Percentiles rank a stretch among this genome's conserved stretches.
Conservation (phyloP, 2,888 invertebrate species). For the Neoitamus cyanurus region DNA sequence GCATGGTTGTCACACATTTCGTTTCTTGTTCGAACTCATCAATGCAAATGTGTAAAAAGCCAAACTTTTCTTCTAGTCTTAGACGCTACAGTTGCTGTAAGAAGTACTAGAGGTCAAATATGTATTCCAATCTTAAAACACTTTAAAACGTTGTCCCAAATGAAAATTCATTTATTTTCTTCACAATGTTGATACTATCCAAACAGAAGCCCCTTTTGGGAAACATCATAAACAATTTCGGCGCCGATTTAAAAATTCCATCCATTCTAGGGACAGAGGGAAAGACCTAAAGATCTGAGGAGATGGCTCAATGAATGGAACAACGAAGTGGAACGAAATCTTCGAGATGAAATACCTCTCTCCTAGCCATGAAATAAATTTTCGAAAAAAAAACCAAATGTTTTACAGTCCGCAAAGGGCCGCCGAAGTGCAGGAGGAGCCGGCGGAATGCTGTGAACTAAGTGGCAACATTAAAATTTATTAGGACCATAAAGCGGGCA, state of each 20-base stretch:
- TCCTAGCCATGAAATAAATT: slow-evolving; percentile 3
- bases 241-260: slow-evolving; percentile 4
- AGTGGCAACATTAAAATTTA: slow-evolving; percentile 39
- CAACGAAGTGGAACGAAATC: slow-evolving; percentile 13
- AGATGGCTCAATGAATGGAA: slow-evolving; percentile 10
- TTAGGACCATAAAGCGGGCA: slow-evolving; percentile 34
- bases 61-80: too few species aligned
- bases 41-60: too few species aligned
- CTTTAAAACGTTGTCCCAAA: too few species aligned
- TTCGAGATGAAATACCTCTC: slow-evolving; percentile 17
- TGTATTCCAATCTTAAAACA: too few species aligned
- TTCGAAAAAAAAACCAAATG: neutral
- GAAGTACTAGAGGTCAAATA: too few species aligned
- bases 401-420: slow-evolving; percentile 14
- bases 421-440: neutral
- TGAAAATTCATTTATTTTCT: neutral
- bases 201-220: neutral
- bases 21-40: too few species aligned
- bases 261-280: neutral
- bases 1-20: too few species aligned
- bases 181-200: neutral
- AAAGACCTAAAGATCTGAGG: slow-evolving; percentile 5
- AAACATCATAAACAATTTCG: slow-evolving; percentile 18
- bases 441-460: slow-evolving; percentile 27
- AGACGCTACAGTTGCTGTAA: too few species aligned